Conservation (phyloP, 2,888 invertebrate species). For the Drosophila incognita region DNA sequence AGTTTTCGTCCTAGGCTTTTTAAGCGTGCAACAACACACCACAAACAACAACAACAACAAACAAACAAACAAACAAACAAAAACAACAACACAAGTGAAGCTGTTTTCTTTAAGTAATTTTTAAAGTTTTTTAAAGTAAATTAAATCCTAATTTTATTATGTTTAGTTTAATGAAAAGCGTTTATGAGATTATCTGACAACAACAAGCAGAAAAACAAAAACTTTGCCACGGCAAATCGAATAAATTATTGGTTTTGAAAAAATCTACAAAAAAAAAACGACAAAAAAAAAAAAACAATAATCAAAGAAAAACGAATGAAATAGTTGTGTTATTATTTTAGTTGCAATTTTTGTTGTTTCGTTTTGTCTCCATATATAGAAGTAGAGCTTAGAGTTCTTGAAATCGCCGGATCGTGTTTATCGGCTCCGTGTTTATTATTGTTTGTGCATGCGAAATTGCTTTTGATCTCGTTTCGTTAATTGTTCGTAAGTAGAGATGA, state of each 20-base stretch:
- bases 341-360: constrained; percentile 49
- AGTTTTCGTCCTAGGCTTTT: constrained; percentile 61
- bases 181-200: constrained; percentile 72
- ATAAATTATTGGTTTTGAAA: constrained; percentile 73
- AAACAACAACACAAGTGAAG: constrained; percentile 69
- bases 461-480: constrained; percentile 76
- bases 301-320: constrained; percentile 64
- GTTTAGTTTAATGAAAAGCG: constrained; percentile 77
- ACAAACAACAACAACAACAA: constrained; percentile 43
- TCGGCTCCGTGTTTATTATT: constrained; percentile 6
- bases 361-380: constrained; percentile 26
- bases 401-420: constrained; percentile 18
- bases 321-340: constrained; percentile 74
- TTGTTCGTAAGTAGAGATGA: constrained; percentile 60
- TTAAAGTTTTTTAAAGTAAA: constrained; percentile 78
- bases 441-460: constrained; percentile 56
- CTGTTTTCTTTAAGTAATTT: constrained; percentile 82
- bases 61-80: constrained; percentile 43
- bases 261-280: constrained; percentile 54
- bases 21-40: constrained; percentile 53
- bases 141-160: constrained; percentile 73
- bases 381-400: constrained; percentile 50
- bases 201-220: constrained; percentile 48
- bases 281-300: constrained; percentile 53
- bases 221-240: constrained; percentile 63